A percentile compares a stretch with the other conserved stretches of the same genome.
Conservation (phyloP, 2,797 vertebrate genomes). For the Australoheros facetus region DNA sequence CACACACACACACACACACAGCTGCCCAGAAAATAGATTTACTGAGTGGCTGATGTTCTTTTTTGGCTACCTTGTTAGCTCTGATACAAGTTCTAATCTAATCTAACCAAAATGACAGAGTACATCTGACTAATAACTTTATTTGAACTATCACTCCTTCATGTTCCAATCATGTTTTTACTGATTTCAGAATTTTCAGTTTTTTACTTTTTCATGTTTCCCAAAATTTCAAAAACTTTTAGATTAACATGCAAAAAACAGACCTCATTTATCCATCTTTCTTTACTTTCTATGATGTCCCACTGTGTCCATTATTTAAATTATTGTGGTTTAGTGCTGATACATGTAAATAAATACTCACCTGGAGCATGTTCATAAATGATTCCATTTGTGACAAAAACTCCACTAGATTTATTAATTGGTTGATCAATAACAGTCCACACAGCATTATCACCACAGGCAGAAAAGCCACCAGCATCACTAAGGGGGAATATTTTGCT, state of each 20-base stretch:
- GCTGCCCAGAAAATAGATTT: slow-evolving; percentile 8
- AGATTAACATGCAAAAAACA: background rate
- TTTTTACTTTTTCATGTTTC: background rate
- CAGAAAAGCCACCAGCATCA: background rate
- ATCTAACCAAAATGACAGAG: background rate
- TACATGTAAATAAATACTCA: background rate
- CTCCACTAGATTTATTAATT: background rate
- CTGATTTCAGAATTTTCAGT: too few relatives aligned
- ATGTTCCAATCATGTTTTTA: background rate
- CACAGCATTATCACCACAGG: background rate
- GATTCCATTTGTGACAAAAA: background rate
- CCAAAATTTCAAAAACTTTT: background rate
- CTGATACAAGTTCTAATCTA: background rate
- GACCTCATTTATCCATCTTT: rapidly evolving
- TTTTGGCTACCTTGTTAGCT: background rate
- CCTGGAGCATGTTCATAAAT: background rate
- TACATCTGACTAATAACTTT: background rate
- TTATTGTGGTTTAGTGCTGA: background rate
- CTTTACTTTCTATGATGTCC: background rate
- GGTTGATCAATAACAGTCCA: background rate
- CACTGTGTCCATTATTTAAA: background rate
- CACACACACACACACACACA: background rate
- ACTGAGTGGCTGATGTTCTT: slow-evolving; percentile 1
- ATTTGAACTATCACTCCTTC: background rate
- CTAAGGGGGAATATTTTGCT: background rate